These are phyloP conservation scores for Microctonus brassicae DNA, from an alignment of 2,888 invertebrate genomes.

Conservation along the genomic window DNA sequence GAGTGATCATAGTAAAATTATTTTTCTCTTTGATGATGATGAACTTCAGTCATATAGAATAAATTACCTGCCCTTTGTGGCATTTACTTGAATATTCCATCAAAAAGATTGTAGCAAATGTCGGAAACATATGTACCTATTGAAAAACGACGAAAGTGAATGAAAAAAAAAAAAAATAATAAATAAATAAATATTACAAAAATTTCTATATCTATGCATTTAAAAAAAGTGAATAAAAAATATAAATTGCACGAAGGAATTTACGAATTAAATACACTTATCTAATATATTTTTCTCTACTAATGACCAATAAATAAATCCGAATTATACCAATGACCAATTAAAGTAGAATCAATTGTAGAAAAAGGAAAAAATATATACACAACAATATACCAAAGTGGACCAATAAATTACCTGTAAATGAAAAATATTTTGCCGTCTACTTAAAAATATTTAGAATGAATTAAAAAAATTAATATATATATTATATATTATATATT, in stretches of 20 bases:
- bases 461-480: background rate
- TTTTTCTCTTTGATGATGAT: background rate
- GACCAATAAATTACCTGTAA: conserved; percentile 1
- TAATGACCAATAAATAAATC: no score
- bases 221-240: no score
- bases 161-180: no score
- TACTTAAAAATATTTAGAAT: background rate
- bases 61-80: background rate
- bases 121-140: background rate
- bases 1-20: background rate
- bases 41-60: background rate
- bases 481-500: background rate
- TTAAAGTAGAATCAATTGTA: background rate
- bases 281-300: no score
- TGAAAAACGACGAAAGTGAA: background rate
- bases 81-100: background rate
- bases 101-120: background rate
- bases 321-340: background rate
- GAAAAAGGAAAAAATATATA: background rate
- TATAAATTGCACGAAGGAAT: no score
- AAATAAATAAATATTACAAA: no score
- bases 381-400: background rate
- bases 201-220: no score
- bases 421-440: background rate
- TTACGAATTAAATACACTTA: no score